Evolutionary conservation across 2,113 vertebrate species (phyloP).

Genomic region (Danionella cerebrum): DNA sequence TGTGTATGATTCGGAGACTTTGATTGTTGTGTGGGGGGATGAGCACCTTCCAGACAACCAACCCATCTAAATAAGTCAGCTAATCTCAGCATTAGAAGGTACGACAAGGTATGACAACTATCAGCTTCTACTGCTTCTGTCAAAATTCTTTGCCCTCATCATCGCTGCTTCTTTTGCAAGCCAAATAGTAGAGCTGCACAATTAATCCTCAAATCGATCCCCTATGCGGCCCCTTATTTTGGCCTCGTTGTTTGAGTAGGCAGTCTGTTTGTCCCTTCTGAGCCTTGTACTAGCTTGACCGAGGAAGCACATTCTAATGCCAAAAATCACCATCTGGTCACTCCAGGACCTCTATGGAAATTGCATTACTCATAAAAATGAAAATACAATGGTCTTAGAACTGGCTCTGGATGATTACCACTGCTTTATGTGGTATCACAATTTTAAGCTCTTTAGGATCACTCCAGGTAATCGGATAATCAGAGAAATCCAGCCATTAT

Average conservation of each 20-base stretch:
- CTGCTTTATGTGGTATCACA: conserved; percentile 16
- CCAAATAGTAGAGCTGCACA: too few species aligned
- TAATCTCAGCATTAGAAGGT: too few species aligned
- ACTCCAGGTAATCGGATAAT: conserved; percentile 27
- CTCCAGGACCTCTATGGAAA: neutral
- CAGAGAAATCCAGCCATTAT: conserved; percentile 27
- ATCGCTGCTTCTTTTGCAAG: conserved; percentile 33
- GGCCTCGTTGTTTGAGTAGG: too few species aligned
- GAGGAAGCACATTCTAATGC: too few species aligned
- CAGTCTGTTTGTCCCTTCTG: too few species aligned
- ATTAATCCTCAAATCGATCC: too few species aligned
- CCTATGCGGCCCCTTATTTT: too few species aligned
- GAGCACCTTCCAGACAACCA: too few species aligned
- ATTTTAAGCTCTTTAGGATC: conserved; percentile 32
- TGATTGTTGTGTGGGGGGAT: neutral
- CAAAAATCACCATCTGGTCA: conserved; percentile 32
- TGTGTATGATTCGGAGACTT: neutral
- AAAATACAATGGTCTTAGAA: conserved; percentile 8
- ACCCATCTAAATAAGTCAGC: too few species aligned
- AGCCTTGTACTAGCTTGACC: too few species aligned
- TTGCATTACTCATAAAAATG: conserved; percentile 14
- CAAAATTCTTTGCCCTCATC: conserved; percentile 30
- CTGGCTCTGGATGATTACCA: conserved; percentile 12
- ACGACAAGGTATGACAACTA: conserved; percentile 55
- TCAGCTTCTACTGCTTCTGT: conserved; percentile 45